phyloP scores from a whole-genome alignment of 2,888 invertebrate genomes.

The Syrphus vitripennis region DNA sequence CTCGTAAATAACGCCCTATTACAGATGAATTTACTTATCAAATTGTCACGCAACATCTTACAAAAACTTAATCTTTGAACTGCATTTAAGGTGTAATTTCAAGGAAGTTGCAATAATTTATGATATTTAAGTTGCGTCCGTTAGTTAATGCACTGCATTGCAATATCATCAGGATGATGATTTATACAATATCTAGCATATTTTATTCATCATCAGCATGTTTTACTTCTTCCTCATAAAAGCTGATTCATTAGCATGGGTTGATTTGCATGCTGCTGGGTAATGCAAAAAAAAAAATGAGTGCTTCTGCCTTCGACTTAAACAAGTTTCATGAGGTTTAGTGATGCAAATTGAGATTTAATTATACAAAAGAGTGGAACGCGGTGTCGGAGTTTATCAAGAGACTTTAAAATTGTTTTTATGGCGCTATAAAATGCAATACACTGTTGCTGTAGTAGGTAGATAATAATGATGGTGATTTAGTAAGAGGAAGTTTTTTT shows the following conservation, averaged over 20 bases:
- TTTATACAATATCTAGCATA: not conserved
- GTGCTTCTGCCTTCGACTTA: slow-evolving; percentile 5
- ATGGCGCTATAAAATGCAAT: not conserved
- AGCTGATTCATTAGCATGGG: slow-evolving; percentile 25
- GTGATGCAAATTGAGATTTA: slow-evolving; percentile 15
- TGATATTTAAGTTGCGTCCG: slow-evolving; percentile 5
- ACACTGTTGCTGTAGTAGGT: not conserved
- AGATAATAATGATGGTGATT: not conserved
- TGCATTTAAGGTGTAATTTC: not conserved
- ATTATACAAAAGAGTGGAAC: slow-evolving; percentile 8
- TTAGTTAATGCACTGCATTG: slow-evolving; percentile 2
- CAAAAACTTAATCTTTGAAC: not conserved
- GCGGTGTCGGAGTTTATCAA: not conserved
- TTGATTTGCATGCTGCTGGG: slow-evolving; percentile 51
- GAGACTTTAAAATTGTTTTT: not conserved
- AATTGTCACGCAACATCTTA: slow-evolving; percentile 20
- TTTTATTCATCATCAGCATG: not conserved
- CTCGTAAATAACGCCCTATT: slow-evolving; percentile 10
- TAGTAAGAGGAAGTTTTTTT: not conserved
- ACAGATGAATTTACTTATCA: slow-evolving; percentile 33
- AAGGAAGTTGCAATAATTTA: not conserved
- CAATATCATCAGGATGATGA: not conserved
- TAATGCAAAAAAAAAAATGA: not conserved
- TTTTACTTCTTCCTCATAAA: not conserved
- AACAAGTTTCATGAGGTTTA: not conserved